These are phyloP conservation scores for Zelleria hepariella DNA, from an alignment of 2,888 invertebrate species.

Conservation along the genomic window DNA sequence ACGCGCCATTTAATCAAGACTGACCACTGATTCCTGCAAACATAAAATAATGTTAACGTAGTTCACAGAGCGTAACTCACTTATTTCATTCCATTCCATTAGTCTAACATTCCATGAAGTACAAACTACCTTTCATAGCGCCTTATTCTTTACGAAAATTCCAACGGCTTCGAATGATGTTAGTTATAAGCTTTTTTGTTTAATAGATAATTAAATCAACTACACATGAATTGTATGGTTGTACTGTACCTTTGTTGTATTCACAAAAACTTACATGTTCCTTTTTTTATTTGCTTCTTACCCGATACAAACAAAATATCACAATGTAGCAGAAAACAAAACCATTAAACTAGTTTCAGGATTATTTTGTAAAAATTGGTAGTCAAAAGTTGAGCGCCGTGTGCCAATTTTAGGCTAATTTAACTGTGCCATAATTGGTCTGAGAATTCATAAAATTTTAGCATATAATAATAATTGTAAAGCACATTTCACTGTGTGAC, in stretches of 20 bases:
- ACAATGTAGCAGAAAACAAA: too few species aligned
- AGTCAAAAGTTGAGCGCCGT: neutral
- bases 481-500: neutral
- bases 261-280: too few species aligned
- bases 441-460: neutral
- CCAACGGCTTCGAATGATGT: neutral
- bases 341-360: neutral
- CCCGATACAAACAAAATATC: too few species aligned
- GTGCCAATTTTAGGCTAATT: neutral
- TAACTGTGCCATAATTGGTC: neutral
- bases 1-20: conserved; percentile 7
- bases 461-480: neutral
- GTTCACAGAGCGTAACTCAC: too few species aligned
- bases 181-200: neutral
- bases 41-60: neutral
- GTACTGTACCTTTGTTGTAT: too few species aligned
- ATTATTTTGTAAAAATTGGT: neutral
- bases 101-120: neutral
- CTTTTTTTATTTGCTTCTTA: too few species aligned
- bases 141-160: neutral
- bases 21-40: neutral
- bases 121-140: neutral
- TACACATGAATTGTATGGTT: too few species aligned
- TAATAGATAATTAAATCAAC: too few species aligned
- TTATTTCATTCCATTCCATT: neutral